phyloP scores from a whole-genome alignment of 2,113 vertebrate genomes.

The Elanus axillaris region DNA sequence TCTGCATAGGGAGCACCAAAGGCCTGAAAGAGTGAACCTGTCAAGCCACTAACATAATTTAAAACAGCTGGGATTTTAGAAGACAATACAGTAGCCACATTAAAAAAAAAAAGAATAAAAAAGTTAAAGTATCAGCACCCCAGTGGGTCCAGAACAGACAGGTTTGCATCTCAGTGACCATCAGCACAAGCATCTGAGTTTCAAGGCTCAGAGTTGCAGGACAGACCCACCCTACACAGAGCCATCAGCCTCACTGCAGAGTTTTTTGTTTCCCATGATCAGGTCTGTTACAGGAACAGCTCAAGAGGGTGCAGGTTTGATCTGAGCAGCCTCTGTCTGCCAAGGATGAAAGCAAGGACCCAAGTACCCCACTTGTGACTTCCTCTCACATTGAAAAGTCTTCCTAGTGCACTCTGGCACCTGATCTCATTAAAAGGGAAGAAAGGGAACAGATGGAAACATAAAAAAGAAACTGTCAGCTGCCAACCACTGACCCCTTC shows the following conservation, averaged over 20 bases:
- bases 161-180: not conserved
- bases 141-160: not conserved
- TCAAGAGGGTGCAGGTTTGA: not conserved
- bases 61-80: not conserved
- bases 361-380: not conserved
- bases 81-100: not conserved
- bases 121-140: not conserved
- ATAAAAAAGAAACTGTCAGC: constrained; percentile 52
- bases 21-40: not conserved
- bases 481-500: constrained; percentile 10
- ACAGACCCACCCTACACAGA: not conserved
- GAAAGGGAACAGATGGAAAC: constrained; percentile 58
- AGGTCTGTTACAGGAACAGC: not conserved
- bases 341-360: constrained; percentile 13
- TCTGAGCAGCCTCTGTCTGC: not conserved
- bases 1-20: not conserved
- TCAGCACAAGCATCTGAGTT: not conserved
- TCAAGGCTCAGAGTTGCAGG: not conserved
- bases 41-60: not conserved
- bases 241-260: not conserved
- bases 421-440: constrained; percentile 58
- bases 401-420: constrained; percentile 2
- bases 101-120: not conserved
- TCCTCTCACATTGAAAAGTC: constrained; percentile 23
- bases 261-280: not conserved